These are phyloP conservation scores for Gallinago stenura DNA, from an alignment of 2,797 vertebrate species.

Conservation along the genomic window DNA sequence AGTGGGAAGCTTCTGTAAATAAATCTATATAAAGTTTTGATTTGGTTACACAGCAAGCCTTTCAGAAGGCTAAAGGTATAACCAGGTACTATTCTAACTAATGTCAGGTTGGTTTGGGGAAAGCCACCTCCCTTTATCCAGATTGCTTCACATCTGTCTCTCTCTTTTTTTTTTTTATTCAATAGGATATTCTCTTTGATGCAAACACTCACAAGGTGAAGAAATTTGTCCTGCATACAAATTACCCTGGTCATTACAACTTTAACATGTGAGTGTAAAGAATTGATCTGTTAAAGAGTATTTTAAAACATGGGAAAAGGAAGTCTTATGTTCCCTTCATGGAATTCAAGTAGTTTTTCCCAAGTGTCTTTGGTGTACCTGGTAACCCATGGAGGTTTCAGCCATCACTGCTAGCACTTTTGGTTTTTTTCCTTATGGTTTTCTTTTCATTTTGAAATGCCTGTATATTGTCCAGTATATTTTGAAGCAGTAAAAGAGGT, in stretches of 20 bases:
- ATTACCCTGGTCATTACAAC: conserved; percentile 99
- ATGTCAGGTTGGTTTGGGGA: neutral
- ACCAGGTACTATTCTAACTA: neutral
- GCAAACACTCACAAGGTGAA: conserved; percentile 96
- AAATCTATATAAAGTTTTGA: neutral
- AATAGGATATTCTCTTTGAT: conserved; percentile 97
- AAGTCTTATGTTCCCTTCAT: neutral
- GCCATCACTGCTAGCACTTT: neutral
- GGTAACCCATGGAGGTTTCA: neutral
- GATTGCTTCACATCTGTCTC: neutral
- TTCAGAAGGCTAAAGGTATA: neutral
- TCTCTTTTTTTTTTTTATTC: conserved; percentile 46
- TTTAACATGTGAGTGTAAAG: conserved; percentile 93
- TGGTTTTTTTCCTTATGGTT: neutral
- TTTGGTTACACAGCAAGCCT: neutral
- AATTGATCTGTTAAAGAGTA: neutral
- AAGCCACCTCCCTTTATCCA: neutral
- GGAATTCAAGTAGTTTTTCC: neutral
- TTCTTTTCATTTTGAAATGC: neutral
- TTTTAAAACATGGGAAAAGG: neutral
- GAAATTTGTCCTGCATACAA: conserved; percentile 98
- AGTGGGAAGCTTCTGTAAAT: conserved; percentile 70
- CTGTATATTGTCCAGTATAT: neutral
- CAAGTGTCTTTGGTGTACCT: neutral
- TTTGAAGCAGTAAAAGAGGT: neutral